Evolutionary conservation across 2,888 invertebrate species (phyloP).

Genomic region (Microplitis deprimator): DNA sequence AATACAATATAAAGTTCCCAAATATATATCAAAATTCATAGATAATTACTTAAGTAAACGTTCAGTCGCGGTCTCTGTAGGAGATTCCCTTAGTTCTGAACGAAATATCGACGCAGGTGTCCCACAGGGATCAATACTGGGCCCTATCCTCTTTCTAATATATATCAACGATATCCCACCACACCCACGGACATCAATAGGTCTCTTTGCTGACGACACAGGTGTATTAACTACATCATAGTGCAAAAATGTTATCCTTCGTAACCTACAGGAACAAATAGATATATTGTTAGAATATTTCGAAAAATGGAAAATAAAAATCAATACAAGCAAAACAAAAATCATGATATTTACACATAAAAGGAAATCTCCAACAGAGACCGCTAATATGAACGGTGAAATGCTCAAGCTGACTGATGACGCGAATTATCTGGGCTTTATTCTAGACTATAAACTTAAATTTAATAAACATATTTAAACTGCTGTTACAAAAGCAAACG

Average conservation of each 20-base stretch:
- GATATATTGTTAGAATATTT: background rate
- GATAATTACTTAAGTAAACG: too few relatives aligned
- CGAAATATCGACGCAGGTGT: conserved; percentile 13
- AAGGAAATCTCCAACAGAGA: background rate
- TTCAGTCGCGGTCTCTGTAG: too few relatives aligned
- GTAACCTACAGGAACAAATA: background rate
- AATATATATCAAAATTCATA: too few relatives aligned
- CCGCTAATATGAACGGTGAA: conserved; percentile 6
- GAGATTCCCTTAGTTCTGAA: background rate
- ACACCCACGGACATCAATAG: conserved; percentile 30
- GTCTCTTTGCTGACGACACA: too few relatives aligned
- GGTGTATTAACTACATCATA: conserved; percentile 43
- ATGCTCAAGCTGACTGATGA: background rate
- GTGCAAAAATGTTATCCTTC: conserved; percentile 10
- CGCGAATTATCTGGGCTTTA: too few relatives aligned
- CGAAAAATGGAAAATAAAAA: conserved; percentile 9
- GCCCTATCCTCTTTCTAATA: conserved; percentile 36
- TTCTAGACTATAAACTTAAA: too few relatives aligned
- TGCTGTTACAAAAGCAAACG: too few relatives aligned
- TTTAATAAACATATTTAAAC: too few relatives aligned
- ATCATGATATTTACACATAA: background rate
- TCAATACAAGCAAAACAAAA: background rate
- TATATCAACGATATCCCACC: conserved; percentile 43
- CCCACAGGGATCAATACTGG: conserved; percentile 31
- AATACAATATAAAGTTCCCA: too few relatives aligned